These are phyloP conservation scores for Coluber constrictor DNA, from an alignment of 2,797 vertebrate species.

Conservation along the genomic window DNA sequence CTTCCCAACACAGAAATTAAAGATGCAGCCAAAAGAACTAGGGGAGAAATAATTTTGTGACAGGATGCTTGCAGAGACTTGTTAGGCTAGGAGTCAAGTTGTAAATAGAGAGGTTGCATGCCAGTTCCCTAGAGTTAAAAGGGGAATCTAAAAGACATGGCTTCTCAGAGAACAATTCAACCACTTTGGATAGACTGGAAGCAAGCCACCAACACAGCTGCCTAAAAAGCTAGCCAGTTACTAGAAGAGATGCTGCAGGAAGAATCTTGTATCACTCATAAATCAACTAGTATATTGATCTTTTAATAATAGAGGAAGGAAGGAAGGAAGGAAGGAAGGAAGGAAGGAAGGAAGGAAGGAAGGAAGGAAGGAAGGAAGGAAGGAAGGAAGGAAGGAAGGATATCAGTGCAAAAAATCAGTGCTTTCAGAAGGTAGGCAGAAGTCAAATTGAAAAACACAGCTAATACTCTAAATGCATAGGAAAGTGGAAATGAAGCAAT, in stretches of 20 bases:
- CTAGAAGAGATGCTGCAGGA: conserved; percentile 30
- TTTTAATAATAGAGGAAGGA: conserved; percentile 30
- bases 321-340: conserved; percentile 5
- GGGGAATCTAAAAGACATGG: conserved; percentile 46
- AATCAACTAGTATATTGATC: conserved; percentile 12
- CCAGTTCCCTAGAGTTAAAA: conserved; percentile 49
- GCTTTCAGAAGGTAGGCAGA: background rate
- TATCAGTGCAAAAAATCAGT: background rate
- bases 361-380: background rate
- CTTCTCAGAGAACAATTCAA: conserved; percentile 46
- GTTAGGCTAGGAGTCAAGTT: conserved; percentile 18
- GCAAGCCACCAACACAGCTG: conserved; percentile 49
- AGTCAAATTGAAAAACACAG: background rate
- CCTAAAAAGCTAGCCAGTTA: conserved; percentile 40
- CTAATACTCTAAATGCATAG: background rate
- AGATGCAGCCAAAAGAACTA: conserved; percentile 7
- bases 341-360: background rate
- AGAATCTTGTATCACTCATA: background rate
- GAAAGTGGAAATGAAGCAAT: background rate
- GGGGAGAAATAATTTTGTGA: conserved; percentile 29
- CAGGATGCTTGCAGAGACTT: background rate
- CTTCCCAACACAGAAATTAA: conserved; percentile 18
- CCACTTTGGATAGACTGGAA: conserved; percentile 47
- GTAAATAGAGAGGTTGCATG: conserved; percentile 46
- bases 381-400: background rate